Evolutionary conservation across 30 jellyfish, hydroid and myxozoan genomes (phyloP).

Genomic region (Aurelia aurita complex sp. Pacific): DNA sequence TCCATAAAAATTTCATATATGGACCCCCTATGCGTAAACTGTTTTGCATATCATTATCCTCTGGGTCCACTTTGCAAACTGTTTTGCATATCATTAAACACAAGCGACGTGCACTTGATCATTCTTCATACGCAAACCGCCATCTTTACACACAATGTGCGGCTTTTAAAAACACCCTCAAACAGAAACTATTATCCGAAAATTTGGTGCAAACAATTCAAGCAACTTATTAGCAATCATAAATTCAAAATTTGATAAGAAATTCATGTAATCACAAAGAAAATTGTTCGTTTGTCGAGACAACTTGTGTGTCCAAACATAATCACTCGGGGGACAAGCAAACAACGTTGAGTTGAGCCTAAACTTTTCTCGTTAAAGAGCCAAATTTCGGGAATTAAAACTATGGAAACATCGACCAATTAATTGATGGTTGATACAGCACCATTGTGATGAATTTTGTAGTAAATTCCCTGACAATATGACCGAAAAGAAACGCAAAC

Average conservation of each 20-base stretch:
- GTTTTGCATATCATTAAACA: conserved; percentile 71
- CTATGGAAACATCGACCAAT: too few relatives aligned
- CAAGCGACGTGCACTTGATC: conserved; percentile 53
- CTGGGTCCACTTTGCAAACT: background rate
- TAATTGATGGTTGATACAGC: too few relatives aligned
- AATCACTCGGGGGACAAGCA: too few relatives aligned
- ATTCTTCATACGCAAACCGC: background rate
- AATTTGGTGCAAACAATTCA: too few relatives aligned
- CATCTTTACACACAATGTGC: background rate
- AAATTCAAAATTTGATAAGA: background rate
- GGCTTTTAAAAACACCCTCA: background rate
- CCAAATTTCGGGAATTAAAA: too few relatives aligned
- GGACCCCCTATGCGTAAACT: conserved; percentile 58
- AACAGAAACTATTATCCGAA: too few relatives aligned
- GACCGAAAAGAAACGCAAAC: background rate
- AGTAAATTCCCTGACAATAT: too few relatives aligned
- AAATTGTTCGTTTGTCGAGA: background rate
- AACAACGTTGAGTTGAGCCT: too few relatives aligned
- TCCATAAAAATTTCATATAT: background rate
- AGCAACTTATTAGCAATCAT: background rate
- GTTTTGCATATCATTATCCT: conserved; percentile 74
- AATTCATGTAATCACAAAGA: background rate
- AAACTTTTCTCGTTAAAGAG: too few relatives aligned
- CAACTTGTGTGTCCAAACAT: too few relatives aligned
- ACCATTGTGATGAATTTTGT: too few relatives aligned